Evolutionary conservation across 2,113 vertebrate species (phyloP).

Genomic region (Microcebus jonahi): DNA sequence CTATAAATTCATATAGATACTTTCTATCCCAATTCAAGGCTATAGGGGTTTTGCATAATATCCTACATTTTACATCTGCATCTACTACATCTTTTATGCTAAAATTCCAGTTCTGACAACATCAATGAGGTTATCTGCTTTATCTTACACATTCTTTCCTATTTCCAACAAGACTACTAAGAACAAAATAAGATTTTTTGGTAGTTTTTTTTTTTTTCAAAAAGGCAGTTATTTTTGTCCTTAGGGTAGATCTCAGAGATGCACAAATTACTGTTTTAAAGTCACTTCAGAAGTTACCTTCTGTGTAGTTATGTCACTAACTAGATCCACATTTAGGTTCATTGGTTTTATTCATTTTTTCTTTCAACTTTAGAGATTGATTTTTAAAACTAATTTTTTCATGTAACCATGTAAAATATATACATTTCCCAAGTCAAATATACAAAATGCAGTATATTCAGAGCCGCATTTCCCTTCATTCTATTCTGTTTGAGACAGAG

Average conservation of each 20-base stretch:
- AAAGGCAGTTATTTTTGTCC: not conserved
- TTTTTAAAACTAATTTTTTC: not conserved
- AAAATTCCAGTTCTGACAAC: not conserved
- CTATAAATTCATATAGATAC: not conserved
- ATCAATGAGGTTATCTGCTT: not conserved
- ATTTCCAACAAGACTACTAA: not conserved
- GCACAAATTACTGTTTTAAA: not conserved
- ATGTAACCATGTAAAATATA: not conserved
- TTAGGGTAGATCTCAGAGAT: not conserved
- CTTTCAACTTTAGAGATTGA: not conserved
- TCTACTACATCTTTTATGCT: not conserved
- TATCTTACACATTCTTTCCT: not conserved
- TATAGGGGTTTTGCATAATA: not conserved
- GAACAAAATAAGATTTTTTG: not conserved
- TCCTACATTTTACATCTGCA: not conserved
- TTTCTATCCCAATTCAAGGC: conserved; percentile 3
- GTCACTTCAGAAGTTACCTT: not conserved
- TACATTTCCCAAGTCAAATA: conserved; percentile 22
- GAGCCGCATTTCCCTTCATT: no score
- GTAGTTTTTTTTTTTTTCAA: not conserved
- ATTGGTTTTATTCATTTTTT: not conserved
- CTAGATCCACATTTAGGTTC: not conserved
- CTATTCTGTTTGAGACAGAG: no score
- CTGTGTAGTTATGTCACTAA: not conserved
- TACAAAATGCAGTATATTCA: not conserved